Conservation (phyloP, 2,888 invertebrate genomes). For the Pristionchus japonicus region DNA sequence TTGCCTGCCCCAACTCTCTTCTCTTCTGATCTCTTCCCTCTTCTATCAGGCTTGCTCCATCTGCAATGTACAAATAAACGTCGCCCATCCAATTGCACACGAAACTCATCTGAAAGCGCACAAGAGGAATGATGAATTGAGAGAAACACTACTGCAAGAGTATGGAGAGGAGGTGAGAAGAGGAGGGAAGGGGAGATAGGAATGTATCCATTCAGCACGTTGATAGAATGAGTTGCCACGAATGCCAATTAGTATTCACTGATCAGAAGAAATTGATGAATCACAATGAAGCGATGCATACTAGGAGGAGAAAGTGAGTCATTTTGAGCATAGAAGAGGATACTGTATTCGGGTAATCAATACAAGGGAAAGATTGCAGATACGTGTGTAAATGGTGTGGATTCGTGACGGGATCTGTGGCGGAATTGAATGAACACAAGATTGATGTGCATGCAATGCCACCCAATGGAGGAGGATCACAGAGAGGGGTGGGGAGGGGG, state of each 20-base stretch:
- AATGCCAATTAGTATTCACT: constrained; percentile 66
- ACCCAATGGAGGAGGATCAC: constrained; percentile 33
- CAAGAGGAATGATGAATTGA: constrained; percentile 67
- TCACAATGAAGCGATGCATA: constrained; percentile 61
- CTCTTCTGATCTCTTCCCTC: no score
- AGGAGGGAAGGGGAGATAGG: neutral
- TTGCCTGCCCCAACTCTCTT: no score
- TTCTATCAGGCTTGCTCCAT: constrained; percentile 63
- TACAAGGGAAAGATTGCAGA: constrained; percentile 47
- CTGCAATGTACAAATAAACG: constrained; percentile 65
- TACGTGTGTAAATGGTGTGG: constrained; percentile 71
- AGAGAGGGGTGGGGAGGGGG: neutral
- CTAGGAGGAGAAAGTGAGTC: constrained; percentile 54
- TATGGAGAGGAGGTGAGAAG: constrained; percentile 58
- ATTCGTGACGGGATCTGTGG: constrained; percentile 60
- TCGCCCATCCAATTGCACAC: constrained; percentile 63
- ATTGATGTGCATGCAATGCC: constrained; percentile 61
- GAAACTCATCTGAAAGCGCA: constrained; percentile 67
- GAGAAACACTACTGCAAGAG: constrained; percentile 54
- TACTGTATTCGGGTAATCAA: neutral
- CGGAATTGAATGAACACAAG: constrained; percentile 69
- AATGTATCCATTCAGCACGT: constrained; percentile 52
- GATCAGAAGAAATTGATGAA: constrained; percentile 58
- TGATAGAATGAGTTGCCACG: constrained; percentile 60
- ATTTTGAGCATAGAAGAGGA: neutral